phyloP scores from a whole-genome alignment of 1,140 invertebrate genomes.

The Megalonaias nervosa region DNA sequence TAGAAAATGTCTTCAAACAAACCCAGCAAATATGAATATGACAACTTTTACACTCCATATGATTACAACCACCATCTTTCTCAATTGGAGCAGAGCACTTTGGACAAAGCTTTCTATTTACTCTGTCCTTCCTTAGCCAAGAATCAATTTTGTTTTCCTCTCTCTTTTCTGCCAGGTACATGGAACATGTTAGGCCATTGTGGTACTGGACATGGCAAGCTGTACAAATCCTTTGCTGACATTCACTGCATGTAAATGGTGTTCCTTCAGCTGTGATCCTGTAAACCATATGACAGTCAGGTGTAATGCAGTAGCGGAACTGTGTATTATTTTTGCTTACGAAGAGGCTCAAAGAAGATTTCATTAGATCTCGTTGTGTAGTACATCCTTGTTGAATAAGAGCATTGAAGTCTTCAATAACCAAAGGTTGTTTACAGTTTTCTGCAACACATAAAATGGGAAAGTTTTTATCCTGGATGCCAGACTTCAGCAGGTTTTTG shows the following conservation, averaged over 20 bases:
- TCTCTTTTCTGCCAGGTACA: slow-evolving; percentile 37
- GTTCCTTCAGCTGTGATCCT: slow-evolving; percentile 34
- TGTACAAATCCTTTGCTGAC: slow-evolving; percentile 50
- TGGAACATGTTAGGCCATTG: slow-evolving; percentile 54
- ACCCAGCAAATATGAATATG: slow-evolving; percentile 55
- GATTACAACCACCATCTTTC: slow-evolving; percentile 56
- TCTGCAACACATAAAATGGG: slow-evolving; percentile 54
- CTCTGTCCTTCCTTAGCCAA: slow-evolving; percentile 40
- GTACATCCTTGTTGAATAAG: slow-evolving; percentile 27
- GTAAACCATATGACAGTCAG: slow-evolving; percentile 59
- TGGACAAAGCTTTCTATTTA: slow-evolving; percentile 51
- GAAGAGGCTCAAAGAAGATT: slow-evolving; percentile 41
- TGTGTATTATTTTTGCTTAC: slow-evolving; percentile 34
- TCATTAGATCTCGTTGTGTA: slow-evolving; percentile 21
- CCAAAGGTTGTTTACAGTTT: slow-evolving; percentile 46
- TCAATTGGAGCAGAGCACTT: slow-evolving; percentile 51
- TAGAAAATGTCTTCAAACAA: slow-evolving; percentile 40
- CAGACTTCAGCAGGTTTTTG: slow-evolving; percentile 35
- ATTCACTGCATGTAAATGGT: slow-evolving; percentile 48
- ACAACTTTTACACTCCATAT: slow-evolving; percentile 51
- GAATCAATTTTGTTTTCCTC: slow-evolving; percentile 17
- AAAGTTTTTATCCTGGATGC: slow-evolving; percentile 38
- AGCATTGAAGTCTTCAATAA: slow-evolving; percentile 45
- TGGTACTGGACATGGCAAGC: slow-evolving; percentile 51
- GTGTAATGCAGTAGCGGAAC: slow-evolving; percentile 54